Evolutionary conservation across 2,797 vertebrate genomes (phyloP).

Genomic region (Sphenopsis melanotis): DNA sequence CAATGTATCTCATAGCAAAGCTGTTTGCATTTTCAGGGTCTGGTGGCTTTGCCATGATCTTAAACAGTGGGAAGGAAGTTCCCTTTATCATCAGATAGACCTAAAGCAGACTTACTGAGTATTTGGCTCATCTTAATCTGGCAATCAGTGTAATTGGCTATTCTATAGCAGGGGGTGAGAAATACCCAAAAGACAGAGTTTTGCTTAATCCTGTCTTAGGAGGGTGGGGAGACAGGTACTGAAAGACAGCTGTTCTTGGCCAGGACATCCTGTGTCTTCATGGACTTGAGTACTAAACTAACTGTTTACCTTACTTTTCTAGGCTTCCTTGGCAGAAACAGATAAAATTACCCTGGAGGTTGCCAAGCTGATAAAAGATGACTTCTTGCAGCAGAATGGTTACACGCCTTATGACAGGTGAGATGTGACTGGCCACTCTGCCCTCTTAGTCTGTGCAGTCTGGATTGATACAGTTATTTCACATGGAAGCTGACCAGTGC

Average conservation of each 20-base stretch:
- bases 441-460: not conserved
- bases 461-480: not conserved
- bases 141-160: not conserved
- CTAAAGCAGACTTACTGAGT: not conserved
- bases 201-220: not conserved
- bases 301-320: conserved; percentile 19
- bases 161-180: not conserved
- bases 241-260: not conserved
- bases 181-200: not conserved
- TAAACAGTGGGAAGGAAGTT: not conserved
- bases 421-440: not conserved
- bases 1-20: not conserved
- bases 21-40: not conserved
- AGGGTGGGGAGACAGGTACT: not conserved
- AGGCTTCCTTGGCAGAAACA: conserved; percentile 95
- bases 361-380: conserved; percentile 97
- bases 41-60: not conserved
- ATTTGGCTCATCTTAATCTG: not conserved
- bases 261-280: not conserved
- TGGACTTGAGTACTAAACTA: not conserved
- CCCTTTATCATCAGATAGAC: not conserved
- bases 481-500: not conserved
- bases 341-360: conserved; percentile 99
- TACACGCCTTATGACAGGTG: conserved; percentile 97
- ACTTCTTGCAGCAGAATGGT: conserved; percentile 98